Base-by-base conservation (phyloP, 1,140 invertebrate genomes). In the Mya arenaria region DNA sequence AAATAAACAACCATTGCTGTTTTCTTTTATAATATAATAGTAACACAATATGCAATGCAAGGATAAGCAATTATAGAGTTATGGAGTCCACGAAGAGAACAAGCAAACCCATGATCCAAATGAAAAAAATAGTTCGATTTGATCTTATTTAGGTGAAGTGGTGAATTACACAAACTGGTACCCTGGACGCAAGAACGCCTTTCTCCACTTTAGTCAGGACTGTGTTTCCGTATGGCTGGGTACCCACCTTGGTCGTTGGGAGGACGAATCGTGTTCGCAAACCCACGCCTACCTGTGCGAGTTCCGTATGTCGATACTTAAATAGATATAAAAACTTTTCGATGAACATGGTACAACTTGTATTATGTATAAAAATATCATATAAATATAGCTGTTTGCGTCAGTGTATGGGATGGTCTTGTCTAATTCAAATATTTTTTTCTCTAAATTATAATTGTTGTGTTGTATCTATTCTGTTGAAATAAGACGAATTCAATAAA, bases 141-240 rank as follows among this genome's bases (percentile, higher is more conserved):
- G n/a, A n/a, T 19, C 19, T 58, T 19, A 23, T 62, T 19, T 23
- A 68, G 65, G 65, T 25, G 37, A 68, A 23, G 1, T 23, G 17
- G 65, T 58, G 10, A 52, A 25, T 23, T 73, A 58, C 32, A 58
- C 69, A 23, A 56, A 73, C 28, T 73, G 69, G 69, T 36, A 32
- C 19, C 69, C 69, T 1, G 52, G 36, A 10, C 39, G 69, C 15
- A 58, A 37, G 37, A 36, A 52, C 25, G 17, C 30, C n/a, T 15
- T 3, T 36, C n/a, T 3, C 28, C 65, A 68, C 65, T 15, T 30
- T 15, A 30, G 8, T 8, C 52, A 73, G 32, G 69, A 73, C 32
- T 73, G 69, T 41, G 69, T 73, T 17, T 23, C 55, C 10, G 39
- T 60, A 55, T 48, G 17, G 15, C 25, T 30, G 39, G 5, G 30